These are phyloP conservation scores for Polydrusus cervinus DNA, from an alignment of 2,888 invertebrate species.

Conservation along the genomic window DNA sequence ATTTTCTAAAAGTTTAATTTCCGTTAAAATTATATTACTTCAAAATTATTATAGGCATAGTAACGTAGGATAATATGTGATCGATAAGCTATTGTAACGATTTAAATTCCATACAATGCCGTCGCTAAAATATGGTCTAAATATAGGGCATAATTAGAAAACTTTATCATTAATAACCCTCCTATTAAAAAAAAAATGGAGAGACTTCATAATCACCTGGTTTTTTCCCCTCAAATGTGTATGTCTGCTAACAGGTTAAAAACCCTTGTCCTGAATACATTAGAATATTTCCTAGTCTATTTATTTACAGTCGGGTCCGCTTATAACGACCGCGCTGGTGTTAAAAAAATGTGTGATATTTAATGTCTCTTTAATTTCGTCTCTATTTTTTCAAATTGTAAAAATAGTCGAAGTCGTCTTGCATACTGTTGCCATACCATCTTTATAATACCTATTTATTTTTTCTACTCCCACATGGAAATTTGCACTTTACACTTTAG, in stretches of 20 bases:
- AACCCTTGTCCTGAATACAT: background rate
- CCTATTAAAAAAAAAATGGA: constrained; percentile 54
- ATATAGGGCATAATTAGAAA: constrained; percentile 42
- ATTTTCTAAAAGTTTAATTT: constrained; percentile 55
- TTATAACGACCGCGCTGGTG: too few species aligned
- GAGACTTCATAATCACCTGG: constrained; percentile 62
- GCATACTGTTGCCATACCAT: too few species aligned
- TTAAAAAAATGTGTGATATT: too few species aligned
- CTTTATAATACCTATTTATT: too few species aligned
- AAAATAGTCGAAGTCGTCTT: too few species aligned
- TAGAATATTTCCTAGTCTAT: background rate
- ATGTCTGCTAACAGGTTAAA: background rate
- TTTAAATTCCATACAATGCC: constrained; percentile 40
- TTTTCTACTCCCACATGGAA: too few species aligned
- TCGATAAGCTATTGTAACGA: constrained; percentile 48
- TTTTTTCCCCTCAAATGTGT: background rate
- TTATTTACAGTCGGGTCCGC: too few species aligned
- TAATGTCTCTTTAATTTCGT: too few species aligned
- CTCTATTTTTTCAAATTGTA: too few species aligned
- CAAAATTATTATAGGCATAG: constrained; percentile 47
- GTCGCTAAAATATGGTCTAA: constrained; percentile 34
- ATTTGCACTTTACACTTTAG: too few species aligned
- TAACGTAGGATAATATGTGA: constrained; percentile 45
- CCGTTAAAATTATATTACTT: constrained; percentile 53
- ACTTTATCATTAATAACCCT: constrained; percentile 57